Evolutionary conservation across 2,113 vertebrate species (phyloP), one percentile per base, ranked within the genome.

Genomic region (Scortum barcoo): DNA sequence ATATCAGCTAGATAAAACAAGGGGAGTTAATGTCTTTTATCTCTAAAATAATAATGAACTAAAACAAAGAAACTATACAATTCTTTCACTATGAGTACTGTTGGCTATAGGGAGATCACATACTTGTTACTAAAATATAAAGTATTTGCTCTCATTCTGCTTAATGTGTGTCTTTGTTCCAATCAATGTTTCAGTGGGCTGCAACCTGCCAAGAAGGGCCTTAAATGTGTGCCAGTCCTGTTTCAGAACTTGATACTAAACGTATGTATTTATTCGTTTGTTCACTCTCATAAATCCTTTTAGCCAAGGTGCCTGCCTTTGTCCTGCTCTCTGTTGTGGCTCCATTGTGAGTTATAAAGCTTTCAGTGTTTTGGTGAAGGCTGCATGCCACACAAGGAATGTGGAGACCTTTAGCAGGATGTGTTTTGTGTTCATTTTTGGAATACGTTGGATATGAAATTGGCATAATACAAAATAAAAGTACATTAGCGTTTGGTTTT

Each of bases 301-400:
- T 3, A 6, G n/a, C 14, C 46, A 17, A 53, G 36, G 33, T 19
- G 30, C 42, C 36, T 53, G 10, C 14, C 30, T n/a, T 7, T 68
- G 67, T 50, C 9, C 42, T 74, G 28, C 57, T 57, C 5, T 14
- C 42, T 17, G 50, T 4, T 81, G 36, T 81, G 44, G 54, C 63
- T 48, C 56, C 5, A 2, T 1, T 60, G 53, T 69, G 65, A 75
- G 24, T 61, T 62, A 54, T 74, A 81, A 81, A 67, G 42, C n/a
- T 40, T 65, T 54, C 20, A 62, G 48, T 36, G 72, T 26, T 36
- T 17, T 36, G 46, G 42, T 16, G 17, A 36, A 42, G 57, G 3
- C 54, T 71, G 28, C 54, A 42, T 7, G 71, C 76, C 42, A 33
- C 33, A 36, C 44, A 71, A 13, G n/a, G 79, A 65, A 81, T 63